These are phyloP conservation scores for Polyploca ridens DNA, from an alignment of 2,888 invertebrate species.

Conservation along the genomic window DNA sequence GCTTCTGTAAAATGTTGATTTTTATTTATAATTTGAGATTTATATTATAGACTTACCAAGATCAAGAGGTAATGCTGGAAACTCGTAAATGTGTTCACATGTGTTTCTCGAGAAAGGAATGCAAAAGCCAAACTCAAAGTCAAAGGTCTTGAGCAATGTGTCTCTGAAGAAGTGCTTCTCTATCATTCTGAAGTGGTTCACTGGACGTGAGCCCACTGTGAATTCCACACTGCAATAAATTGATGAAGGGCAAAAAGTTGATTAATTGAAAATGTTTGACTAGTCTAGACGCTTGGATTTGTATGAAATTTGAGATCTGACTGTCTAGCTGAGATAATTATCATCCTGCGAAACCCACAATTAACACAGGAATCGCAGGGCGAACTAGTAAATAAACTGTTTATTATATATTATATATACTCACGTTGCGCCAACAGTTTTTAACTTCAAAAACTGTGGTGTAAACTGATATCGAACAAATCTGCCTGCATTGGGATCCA, in stretches of 20 bases:
- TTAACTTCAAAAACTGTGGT: conserved; percentile 97
- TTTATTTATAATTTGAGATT: too few species aligned
- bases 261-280: background rate
- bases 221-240: conserved; percentile 94
- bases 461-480: conserved; percentile 99
- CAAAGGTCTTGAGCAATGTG: conserved; percentile 97
- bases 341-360: too few species aligned
- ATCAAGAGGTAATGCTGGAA: conserved; percentile 94
- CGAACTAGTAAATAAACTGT: background rate
- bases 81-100: conserved; percentile 99
- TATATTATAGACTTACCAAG: conserved; percentile 87
- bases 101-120: conserved; percentile 99
- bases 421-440: conserved; percentile 99
- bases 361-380: too few species aligned
- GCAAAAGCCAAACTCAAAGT: conserved; percentile 99
- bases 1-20: too few species aligned
- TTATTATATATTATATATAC: conserved; percentile 56
- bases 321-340: too few species aligned
- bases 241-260: background rate
- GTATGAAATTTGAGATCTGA: too few species aligned
- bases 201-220: conserved; percentile 95
- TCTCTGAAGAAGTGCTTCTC: conserved; percentile 98
- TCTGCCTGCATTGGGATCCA: conserved; percentile 95
- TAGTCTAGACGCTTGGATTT: background rate
- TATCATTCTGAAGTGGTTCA: conserved; percentile 99